These are phyloP conservation scores for Anguilla marmorata DNA, from an alignment of 2,797 vertebrate species.

Conservation along the genomic window DNA sequence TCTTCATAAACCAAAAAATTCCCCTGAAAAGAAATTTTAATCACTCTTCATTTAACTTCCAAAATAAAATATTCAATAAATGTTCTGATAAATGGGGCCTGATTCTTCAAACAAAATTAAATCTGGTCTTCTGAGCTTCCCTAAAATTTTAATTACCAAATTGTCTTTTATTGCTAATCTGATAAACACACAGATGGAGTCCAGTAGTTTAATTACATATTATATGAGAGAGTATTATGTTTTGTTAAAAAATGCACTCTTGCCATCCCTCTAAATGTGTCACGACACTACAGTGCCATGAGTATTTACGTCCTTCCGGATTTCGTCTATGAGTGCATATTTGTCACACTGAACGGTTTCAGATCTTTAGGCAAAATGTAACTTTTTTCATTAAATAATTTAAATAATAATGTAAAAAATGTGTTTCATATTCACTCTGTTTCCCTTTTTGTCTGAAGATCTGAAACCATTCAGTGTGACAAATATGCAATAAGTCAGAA, in stretches of 20 bases:
- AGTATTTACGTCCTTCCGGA: too few relatives aligned
- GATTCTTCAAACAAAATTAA: conserved; percentile 60
- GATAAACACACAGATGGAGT: conserved; percentile 59
- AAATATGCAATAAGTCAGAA: too few relatives aligned
- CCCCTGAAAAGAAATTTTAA: not conserved
- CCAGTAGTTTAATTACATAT: conserved; percentile 61
- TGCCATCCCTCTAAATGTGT: not conserved
- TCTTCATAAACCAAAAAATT: not conserved
- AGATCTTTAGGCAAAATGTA: too few relatives aligned
- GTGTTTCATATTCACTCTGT: too few relatives aligned
- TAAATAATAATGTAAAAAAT: too few relatives aligned
- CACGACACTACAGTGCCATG: not conserved
- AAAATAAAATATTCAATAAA: conserved; percentile 26
- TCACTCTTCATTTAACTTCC: not conserved
- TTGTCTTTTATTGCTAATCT: conserved; percentile 66
- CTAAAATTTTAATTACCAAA: conserved; percentile 63
- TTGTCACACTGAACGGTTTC: too few relatives aligned
- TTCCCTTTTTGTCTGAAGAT: too few relatives aligned
- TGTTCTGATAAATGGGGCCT: conserved; percentile 52
- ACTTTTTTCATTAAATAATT: too few relatives aligned
- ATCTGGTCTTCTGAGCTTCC: conserved; percentile 60
- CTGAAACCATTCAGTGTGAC: too few relatives aligned
- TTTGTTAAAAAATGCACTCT: conserved; percentile 18
- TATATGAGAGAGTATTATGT: conserved; percentile 8
- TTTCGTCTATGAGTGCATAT: too few relatives aligned